phyloP scores from a whole-genome alignment of 30 jellyfish, hydroid and myxozoan species.

The Turritopsis dohrnii region DNA sequence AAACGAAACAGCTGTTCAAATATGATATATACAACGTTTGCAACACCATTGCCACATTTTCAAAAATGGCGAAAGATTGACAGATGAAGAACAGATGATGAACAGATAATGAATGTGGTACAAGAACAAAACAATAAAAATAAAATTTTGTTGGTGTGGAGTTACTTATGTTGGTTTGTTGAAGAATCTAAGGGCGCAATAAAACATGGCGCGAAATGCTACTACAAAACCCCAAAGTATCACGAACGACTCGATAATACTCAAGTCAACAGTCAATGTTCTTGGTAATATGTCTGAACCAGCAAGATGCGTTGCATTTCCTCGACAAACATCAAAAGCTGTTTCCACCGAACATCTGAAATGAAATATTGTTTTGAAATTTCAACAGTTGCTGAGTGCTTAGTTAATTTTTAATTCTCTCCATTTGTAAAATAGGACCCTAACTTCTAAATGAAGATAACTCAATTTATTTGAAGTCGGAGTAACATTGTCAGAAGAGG shows the following conservation, averaged over 20 bases:
- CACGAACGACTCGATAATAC: slow-evolving; percentile 19
- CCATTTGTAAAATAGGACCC: neutral
- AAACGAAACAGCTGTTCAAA: too few relatives aligned
- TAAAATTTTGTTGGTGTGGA: neutral
- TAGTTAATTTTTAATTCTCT: too few relatives aligned
- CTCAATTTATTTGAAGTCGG: neutral
- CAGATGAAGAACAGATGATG: too few relatives aligned
- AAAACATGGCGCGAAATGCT: slow-evolving; percentile 18
- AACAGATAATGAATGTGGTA: too few relatives aligned
- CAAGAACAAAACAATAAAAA: neutral
- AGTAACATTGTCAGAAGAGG: neutral
- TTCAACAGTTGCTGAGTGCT: neutral
- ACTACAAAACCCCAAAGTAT: slow-evolving; percentile 1
- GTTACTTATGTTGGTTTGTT: slow-evolving; percentile 31
- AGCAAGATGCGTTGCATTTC: slow-evolving; percentile 20
- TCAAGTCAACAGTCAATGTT: slow-evolving; percentile 11
- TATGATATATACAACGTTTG: too few relatives aligned
- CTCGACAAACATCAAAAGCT: slow-evolving; percentile 14
- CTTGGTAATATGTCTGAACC: slow-evolving; percentile 33
- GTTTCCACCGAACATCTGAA: slow-evolving; percentile 30
- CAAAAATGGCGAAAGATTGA: too few relatives aligned
- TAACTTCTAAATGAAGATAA: neutral
- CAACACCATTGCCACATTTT: too few relatives aligned
- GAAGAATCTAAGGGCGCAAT: slow-evolving; percentile 29
- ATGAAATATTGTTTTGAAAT: neutral